Conservation (phyloP, 2,888 invertebrate genomes). For the Amphipyra tragopoginis region DNA sequence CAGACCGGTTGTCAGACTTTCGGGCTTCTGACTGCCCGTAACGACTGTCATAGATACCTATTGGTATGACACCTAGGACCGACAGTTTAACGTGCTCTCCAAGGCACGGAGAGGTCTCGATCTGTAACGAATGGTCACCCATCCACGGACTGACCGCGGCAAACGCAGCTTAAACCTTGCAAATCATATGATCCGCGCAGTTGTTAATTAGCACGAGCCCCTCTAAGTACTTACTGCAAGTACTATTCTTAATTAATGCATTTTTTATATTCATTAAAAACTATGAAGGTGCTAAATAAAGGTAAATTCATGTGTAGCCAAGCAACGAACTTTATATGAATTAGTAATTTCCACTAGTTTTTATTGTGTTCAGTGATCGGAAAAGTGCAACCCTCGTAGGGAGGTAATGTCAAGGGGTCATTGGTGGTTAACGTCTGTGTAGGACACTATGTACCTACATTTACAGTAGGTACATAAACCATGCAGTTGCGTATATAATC, state of each 20-base stretch:
- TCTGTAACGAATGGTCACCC: too few relatives aligned
- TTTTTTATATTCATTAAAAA: constrained; percentile 18
- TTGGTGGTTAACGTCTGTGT: constrained; percentile 61
- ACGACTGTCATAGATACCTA: too few relatives aligned
- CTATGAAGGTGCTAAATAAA: constrained; percentile 48
- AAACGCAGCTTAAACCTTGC: too few relatives aligned
- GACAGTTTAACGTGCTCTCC: too few relatives aligned
- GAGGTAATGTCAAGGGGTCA: constrained; percentile 68
- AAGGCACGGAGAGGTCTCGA: too few relatives aligned
- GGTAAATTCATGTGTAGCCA: constrained; percentile 56
- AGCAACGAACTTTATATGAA: constrained; percentile 62
- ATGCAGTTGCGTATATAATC: neutral
- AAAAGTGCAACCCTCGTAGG: constrained; percentile 66
- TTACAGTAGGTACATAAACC: constrained; percentile 10
- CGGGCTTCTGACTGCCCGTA: too few relatives aligned
- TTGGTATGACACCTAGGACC: too few relatives aligned
- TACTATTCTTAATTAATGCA: neutral
- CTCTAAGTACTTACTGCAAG: neutral
- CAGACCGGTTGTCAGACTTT: too few relatives aligned
- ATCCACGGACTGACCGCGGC: too few relatives aligned
- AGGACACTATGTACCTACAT: constrained; percentile 2
- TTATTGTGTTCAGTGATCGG: constrained; percentile 69
- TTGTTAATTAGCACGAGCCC: too few relatives aligned
- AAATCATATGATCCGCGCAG: too few relatives aligned
- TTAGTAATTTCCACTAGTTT: constrained; percentile 64